Base-by-base conservation (phyloP, 2,888 invertebrate genomes). In the Xestia xanthographa region DNA sequence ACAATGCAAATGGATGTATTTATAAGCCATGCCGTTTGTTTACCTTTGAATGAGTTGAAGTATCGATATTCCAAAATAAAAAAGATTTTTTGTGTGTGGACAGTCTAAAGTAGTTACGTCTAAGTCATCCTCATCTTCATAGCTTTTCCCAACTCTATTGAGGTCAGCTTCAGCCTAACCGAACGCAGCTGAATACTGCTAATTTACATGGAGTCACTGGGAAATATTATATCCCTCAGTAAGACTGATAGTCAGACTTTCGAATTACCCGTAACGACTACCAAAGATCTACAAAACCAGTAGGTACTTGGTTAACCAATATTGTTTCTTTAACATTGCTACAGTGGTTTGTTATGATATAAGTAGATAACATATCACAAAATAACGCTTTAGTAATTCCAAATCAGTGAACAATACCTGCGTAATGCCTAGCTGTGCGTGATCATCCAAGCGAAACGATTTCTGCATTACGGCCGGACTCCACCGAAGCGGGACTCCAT, bases 331-430 rank as follows among this genome's bases (percentile, higher is more conserved):
- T 20, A 5, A 26, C 11, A 38, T 38, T 48, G 45, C 14, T 2
- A 26, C 38, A 38, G 5, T 14, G 20, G 43, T n/a, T 2, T 41
- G 4, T 20, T 29, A 29, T 56, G 3, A 29, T 60, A 29, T 29
- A n/a, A 45, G 56, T 20, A 14, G 20, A 17, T 70, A 38, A 38
- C n/a, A 50, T 26, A n/a, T 29, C n/a, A 66, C 22, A 70, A 11
- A 53, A 34, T 26, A 4, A 34, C 11, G 48, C 53, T 34, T 29
- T 29, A 22, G 45, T 34, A 43, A 75, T n/a, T 69, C 66, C 22
- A 45, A 68, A 66, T 66, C 60, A 81, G 20, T 69, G 69, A 69
- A 66, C 68, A 29, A 38, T 60, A 79, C 69, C 69, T 53, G 81
- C 58, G 68, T 56, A 66, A 62, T 76, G 66, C 17, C 50, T 5